Evolutionary conservation across 2,113 vertebrate species (phyloP).

Genomic region (Cathartes aura): DNA sequence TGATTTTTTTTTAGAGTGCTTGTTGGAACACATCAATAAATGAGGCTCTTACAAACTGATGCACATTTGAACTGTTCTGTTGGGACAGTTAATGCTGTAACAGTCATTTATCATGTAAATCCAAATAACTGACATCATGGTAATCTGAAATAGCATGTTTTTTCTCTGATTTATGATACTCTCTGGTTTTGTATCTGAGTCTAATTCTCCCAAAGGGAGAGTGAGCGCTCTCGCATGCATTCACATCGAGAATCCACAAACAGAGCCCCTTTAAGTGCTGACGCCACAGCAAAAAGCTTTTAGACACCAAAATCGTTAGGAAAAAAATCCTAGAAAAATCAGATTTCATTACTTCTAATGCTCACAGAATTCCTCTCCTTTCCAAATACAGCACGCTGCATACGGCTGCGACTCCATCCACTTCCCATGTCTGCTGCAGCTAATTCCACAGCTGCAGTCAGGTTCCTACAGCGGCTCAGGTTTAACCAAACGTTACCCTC

Average conservation of each 20-base stretch:
- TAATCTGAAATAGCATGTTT: not conserved
- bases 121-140: not conserved
- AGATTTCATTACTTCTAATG: not conserved
- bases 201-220: not conserved
- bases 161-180: not conserved
- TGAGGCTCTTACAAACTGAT: not conserved
- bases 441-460: not conserved
- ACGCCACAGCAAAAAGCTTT: not conserved
- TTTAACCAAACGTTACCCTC: not conserved
- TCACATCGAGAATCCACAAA: not conserved
- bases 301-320: not conserved
- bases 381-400: not conserved
- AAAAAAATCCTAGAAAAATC: not conserved
- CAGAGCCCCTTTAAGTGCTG: not conserved
- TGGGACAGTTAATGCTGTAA: not conserved
- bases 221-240: not conserved
- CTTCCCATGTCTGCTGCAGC: not conserved
- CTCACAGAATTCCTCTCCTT: not conserved
- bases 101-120: not conserved
- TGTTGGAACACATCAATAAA: not conserved
- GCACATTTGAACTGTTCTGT: not conserved
- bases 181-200: not conserved
- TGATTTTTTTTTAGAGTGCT: not conserved
- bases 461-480: not conserved
- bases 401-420: not conserved